These are phyloP conservation scores for Bubo scandiacus DNA, from an alignment of 2,113 vertebrate genomes.

Conservation along the genomic window DNA sequence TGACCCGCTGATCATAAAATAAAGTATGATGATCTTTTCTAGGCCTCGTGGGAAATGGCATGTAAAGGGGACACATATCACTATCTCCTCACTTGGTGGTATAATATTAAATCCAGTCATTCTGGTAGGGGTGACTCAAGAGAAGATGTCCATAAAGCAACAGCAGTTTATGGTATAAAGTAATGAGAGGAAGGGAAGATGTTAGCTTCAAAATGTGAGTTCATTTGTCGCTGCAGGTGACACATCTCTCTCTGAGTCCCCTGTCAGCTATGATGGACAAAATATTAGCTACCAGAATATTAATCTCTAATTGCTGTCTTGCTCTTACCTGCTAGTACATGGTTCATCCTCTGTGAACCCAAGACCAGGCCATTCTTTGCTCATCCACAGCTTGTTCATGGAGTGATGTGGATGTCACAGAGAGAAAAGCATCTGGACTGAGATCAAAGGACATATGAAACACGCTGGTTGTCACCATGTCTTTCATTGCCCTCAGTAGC, in stretches of 20 bases:
- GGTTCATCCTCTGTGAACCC: background rate
- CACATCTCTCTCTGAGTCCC: background rate
- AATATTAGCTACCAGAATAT: background rate
- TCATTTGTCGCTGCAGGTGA: background rate
- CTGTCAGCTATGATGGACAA: background rate
- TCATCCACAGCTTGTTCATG: background rate
- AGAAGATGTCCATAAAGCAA: background rate
- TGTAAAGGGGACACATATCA: background rate
- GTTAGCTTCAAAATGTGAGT: background rate
- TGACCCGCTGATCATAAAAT: slow-evolving; percentile 76
- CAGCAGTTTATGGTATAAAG: background rate
- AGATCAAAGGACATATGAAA: background rate
- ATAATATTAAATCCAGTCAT: background rate
- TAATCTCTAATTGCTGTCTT: background rate
- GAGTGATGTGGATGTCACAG: background rate
- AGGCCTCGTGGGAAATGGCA: slow-evolving; percentile 57
- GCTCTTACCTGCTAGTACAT: background rate
- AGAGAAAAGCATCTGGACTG: background rate
- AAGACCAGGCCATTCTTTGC: background rate
- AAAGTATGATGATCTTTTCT: slow-evolving; percentile 65
- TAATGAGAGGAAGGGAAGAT: background rate
- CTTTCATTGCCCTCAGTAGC: background rate
- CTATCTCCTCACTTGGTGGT: background rate
- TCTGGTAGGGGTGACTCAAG: background rate
- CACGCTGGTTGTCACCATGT: background rate